Conservation (phyloP, 2,797 vertebrate genomes). For the Takifugu ocellatus region DNA sequence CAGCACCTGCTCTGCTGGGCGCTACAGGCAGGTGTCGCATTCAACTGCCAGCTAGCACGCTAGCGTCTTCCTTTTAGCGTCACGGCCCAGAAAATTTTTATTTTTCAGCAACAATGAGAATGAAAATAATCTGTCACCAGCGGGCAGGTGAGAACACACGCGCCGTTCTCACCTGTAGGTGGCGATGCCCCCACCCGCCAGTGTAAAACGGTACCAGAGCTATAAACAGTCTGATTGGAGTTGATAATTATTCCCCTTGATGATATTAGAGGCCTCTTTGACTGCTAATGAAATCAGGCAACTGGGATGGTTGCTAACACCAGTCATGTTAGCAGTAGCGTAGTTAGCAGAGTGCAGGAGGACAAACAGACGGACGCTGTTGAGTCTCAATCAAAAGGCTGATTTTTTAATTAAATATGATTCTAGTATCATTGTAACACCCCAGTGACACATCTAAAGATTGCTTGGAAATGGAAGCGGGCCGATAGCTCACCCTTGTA, state of each 20-base stretch:
- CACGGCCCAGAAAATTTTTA: too few relatives aligned
- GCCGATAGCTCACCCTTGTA: slow-evolving; percentile 50
- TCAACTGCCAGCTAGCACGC: slow-evolving; percentile 39
- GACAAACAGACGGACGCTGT: not conserved
- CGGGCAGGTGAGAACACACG: not conserved
- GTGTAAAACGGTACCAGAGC: slow-evolving; percentile 1
- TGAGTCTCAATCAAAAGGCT: slow-evolving; percentile 58
- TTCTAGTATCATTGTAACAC: too few relatives aligned
- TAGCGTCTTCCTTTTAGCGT: slow-evolving; percentile 3
- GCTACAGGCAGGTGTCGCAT: slow-evolving; percentile 34
- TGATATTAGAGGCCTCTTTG: not conserved
- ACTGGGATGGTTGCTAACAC: too few relatives aligned
- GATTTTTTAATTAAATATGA: slow-evolving; percentile 36
- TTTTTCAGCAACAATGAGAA: not conserved
- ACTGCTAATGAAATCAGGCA: too few relatives aligned
- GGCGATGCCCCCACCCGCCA: not conserved
- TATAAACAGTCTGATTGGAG: not conserved
- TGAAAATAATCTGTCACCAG: not conserved
- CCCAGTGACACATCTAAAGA: slow-evolving; percentile 26
- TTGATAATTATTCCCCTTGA: too few relatives aligned
- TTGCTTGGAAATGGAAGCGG: slow-evolving; percentile 63
- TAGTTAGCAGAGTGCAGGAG: not conserved
- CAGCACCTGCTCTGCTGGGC: slow-evolving; percentile 23
- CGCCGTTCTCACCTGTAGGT: too few relatives aligned
- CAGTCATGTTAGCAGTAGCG: too few relatives aligned